Conservation (phyloP, 2,113 vertebrate genomes). For the Trachemys scripta region DNA sequence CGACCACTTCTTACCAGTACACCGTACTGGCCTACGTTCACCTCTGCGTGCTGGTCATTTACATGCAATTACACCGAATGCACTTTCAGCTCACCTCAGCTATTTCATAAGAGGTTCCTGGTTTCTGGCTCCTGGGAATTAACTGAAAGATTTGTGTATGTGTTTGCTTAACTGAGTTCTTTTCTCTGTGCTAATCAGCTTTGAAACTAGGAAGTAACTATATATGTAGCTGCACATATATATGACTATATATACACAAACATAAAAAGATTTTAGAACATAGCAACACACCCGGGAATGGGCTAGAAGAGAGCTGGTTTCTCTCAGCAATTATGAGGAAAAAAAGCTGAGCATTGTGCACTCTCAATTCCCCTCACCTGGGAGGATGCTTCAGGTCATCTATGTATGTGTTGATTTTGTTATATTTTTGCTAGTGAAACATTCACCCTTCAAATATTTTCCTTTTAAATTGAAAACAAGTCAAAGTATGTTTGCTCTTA, state of each 20-base stretch:
- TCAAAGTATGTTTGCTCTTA: constrained; percentile 72
- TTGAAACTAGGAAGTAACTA: background rate
- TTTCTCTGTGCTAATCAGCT: background rate
- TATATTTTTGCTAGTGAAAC: constrained; percentile 44
- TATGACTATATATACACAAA: background rate
- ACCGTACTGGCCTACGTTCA: too few species aligned
- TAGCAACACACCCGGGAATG: background rate
- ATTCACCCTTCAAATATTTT: constrained; percentile 17
- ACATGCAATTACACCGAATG: fast-evolving
- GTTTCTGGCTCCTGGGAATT: constrained; percentile 4
- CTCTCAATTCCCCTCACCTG: background rate
- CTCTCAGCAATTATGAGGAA: background rate
- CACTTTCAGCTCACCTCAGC: background rate
- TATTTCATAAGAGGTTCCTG: background rate
- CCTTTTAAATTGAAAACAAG: constrained; percentile 57
- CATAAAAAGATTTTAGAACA: background rate
- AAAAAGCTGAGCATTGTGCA: background rate
- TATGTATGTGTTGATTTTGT: background rate
- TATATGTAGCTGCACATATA: background rate
- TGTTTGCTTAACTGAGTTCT: background rate
- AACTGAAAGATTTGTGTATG: background rate
- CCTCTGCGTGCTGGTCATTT: background rate
- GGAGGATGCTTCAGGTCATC: background rate
- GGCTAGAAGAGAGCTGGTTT: background rate
- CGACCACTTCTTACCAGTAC: too few species aligned